A percentile compares a stretch with the other conserved stretches of the same genome.
phyloP scores from a whole-genome alignment of 2,888 invertebrate species.

The Sarcophaga caerulescens region DNA sequence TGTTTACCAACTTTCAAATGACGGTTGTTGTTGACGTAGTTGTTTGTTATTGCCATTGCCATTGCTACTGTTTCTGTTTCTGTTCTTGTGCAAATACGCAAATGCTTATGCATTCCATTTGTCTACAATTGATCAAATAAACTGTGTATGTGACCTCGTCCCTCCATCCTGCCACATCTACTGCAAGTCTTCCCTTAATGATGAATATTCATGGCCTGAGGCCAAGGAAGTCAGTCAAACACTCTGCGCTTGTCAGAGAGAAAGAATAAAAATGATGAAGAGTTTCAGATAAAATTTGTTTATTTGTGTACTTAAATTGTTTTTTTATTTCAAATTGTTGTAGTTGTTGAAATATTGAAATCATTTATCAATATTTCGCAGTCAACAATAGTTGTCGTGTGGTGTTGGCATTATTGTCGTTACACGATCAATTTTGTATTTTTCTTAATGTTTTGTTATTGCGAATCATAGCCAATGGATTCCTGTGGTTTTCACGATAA shows the following conservation, averaged over 20 bases:
- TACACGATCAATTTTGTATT: not conserved
- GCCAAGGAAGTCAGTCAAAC: conserved; percentile 24
- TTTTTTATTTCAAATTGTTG: conserved; percentile 11
- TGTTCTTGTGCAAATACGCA: conserved; percentile 36
- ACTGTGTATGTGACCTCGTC: not conserved
- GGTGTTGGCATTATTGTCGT: not conserved
- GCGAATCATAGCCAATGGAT: not conserved
- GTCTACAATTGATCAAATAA: conserved; percentile 6
- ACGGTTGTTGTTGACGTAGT: not conserved
- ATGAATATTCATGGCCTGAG: conserved; percentile 38
- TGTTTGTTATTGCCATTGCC: not conserved
- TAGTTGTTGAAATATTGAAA: conserved; percentile 25
- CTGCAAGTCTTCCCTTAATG: not conserved
- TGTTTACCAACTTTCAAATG: conserved; percentile 14
- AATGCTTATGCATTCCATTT: conserved; percentile 3
- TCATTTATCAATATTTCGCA: conserved; percentile 17
- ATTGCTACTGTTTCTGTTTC: no score
- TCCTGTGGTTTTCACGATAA: conserved; percentile 34
- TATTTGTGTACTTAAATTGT: not conserved
- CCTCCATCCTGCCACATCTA: not conserved
- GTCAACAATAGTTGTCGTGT: not conserved
- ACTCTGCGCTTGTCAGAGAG: not conserved
- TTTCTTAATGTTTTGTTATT: not conserved
- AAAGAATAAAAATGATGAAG: conserved; percentile 24
- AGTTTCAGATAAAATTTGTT: conserved; percentile 59